Base-by-base conservation (phyloP, 2,888 invertebrate genomes). In the Amphipoea oculea region DNA sequence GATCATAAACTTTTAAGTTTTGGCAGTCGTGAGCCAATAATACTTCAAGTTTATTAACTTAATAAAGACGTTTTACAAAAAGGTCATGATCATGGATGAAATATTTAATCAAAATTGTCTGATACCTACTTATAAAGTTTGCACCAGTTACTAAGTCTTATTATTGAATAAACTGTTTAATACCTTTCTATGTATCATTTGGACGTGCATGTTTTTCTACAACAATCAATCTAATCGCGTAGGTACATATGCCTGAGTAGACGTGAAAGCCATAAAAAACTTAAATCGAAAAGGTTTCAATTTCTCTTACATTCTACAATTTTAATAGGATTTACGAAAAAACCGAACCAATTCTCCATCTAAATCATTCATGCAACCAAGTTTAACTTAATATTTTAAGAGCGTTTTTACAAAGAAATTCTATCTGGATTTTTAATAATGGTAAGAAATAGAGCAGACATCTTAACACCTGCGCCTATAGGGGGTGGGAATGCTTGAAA, bases 1-100 rank as follows among this genome's bases (percentile, higher is more conserved):
- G 86, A 92, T 92, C 93, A 91, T 87, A 91, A 92, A 92, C 90
- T 91, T 91, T 86, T 81, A 90, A 89, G 74, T 79, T 82, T 79
- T 78, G 76, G 66, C 79, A 73, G 68, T 83, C 68, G 36, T 72
- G 63, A 68, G 67, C 71, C 51, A 71, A 86, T 78, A 73, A 73
- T 86, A 57, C 69, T 66, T 77, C 29, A 62, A 62, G 62, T 70
- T 62, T 57, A 54, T 67, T 60, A 67, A 69, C 62, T 69, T 54
- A 69, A 69, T 67, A 67, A 57, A 66, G 60, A 76, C 66, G 45
- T 40, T 73, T 70, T 57, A 82, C 42, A 51, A 77, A 65, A 66
- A 68, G 45, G 29, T 51, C 23, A 23, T 65, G 54, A 23, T 23
- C 9, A 17, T 11, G 40, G 20, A 57, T 23, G 4, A 36, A 81